Conservation (phyloP, 2,113 vertebrate species). For the Oceanites oceanicus region DNA sequence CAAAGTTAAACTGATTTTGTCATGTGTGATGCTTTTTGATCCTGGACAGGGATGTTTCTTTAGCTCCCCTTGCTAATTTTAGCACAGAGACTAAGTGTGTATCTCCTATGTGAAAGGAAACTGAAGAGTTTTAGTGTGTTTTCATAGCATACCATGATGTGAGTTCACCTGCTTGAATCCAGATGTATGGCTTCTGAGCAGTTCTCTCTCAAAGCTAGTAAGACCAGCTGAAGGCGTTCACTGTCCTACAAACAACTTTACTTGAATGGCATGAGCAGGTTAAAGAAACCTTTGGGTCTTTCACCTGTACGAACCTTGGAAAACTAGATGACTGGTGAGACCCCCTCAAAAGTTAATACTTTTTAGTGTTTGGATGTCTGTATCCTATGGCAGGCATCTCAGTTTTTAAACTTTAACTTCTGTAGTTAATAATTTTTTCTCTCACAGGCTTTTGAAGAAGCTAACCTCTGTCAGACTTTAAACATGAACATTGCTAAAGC, state of each 20-base stretch:
- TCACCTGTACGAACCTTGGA: neutral
- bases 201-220: neutral
- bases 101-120: neutral
- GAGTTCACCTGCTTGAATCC: neutral
- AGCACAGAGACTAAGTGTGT: neutral
- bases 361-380: neutral
- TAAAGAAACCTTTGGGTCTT: neutral
- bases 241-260: neutral
- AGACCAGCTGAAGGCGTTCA: neutral
- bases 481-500: constrained; percentile 82
- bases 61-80: neutral
- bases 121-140: neutral
- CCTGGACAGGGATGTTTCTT: neutral
- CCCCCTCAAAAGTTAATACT: neutral
- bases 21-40: neutral
- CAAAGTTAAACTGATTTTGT: neutral
- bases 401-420: neutral
- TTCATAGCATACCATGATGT: neutral
- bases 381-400: neutral
- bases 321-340: neutral
- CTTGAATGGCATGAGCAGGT: neutral
- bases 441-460: constrained; percentile 85
- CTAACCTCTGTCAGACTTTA: constrained; percentile 82
- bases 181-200: neutral
- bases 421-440: neutral